Percentiles rank a stretch among this genome's conserved stretches.
Evolutionary conservation across 2,113 vertebrate genomes (phyloP).

Genomic region (Cyphomyrus plagiostoma): DNA sequence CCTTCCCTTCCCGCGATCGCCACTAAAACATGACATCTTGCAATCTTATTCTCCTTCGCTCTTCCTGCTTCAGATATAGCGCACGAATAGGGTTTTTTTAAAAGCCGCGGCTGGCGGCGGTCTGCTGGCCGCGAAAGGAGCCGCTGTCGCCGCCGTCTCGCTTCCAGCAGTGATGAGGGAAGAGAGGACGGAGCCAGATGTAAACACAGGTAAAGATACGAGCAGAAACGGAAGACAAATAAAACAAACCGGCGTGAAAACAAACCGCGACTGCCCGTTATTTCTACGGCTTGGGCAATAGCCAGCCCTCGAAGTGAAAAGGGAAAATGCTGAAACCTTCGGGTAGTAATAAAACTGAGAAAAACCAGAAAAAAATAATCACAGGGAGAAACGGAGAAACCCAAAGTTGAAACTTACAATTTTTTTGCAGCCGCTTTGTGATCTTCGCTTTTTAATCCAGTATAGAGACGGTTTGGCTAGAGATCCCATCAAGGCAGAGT

Average conservation of each 20-base stretch:
- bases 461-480: constrained; percentile 77
- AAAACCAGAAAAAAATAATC: constrained; percentile 53
- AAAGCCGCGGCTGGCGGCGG: constrained; percentile 54
- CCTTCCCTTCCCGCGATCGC: constrained; percentile 35
- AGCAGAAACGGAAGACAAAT: constrained; percentile 50
- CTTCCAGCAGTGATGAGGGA: constrained; percentile 63
- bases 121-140: constrained; percentile 51
- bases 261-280: constrained; percentile 46
- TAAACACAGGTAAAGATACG: constrained; percentile 54
- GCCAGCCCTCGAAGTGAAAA: constrained; percentile 39
- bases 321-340: constrained; percentile 43
- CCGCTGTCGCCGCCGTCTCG: constrained; percentile 58
- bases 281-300: constrained; percentile 44
- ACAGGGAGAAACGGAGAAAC: constrained; percentile 60
- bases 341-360: constrained; percentile 48
- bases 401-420: constrained; percentile 94
- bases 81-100: constrained; percentile 41
- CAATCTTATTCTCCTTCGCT: constrained; percentile 39
- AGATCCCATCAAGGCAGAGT: constrained; percentile 84
- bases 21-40: constrained; percentile 51
- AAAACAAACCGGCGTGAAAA: constrained; percentile 57
- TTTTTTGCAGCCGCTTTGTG: constrained; percentile 71
- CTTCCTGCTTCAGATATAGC: constrained; percentile 41
- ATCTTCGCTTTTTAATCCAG: constrained; percentile 83
- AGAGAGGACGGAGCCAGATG: constrained; percentile 68